Conservation (phyloP, 2,113 vertebrate genomes). For the Neotragus moschatus region DNA sequence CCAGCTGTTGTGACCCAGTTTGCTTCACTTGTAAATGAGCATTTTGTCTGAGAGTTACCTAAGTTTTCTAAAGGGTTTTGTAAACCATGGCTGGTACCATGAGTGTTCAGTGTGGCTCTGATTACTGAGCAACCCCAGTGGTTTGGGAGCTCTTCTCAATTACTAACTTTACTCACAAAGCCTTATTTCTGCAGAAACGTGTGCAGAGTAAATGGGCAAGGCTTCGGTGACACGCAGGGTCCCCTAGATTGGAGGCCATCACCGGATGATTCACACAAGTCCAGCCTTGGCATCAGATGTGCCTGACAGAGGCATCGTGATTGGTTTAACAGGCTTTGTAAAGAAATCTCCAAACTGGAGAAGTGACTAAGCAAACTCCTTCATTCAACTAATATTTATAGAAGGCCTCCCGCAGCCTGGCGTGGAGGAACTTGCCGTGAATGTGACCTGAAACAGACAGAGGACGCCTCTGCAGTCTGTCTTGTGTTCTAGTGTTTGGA, state of each 20-base stretch:
- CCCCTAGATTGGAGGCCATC: not conserved
- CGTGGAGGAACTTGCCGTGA: accelerated
- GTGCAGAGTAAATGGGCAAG: not conserved
- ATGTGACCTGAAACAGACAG: accelerated
- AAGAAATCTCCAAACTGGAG: not conserved
- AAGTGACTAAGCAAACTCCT: not conserved
- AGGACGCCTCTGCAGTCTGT: accelerated
- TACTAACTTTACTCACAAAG: no score
- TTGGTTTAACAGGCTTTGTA: not conserved
- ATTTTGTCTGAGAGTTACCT: no score
- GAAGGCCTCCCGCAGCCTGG: not conserved
- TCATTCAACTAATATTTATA: not conserved
- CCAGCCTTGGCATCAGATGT: not conserved
- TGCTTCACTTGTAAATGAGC: not conserved
- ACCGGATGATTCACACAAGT: accelerated
- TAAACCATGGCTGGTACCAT: accelerated
- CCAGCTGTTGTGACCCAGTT: not conserved
- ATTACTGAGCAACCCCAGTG: no score
- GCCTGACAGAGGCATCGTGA: not conserved
- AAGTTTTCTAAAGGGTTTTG: no score
- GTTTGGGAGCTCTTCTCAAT: not conserved
- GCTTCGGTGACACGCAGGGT: not conserved
- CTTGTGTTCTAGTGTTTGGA: not conserved
- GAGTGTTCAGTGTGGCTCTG: not conserved
- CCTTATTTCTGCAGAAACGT: not conserved